Evolutionary conservation across 2,797 vertebrate genomes (phyloP).

Genomic region (Nyctalus aviator): DNA sequence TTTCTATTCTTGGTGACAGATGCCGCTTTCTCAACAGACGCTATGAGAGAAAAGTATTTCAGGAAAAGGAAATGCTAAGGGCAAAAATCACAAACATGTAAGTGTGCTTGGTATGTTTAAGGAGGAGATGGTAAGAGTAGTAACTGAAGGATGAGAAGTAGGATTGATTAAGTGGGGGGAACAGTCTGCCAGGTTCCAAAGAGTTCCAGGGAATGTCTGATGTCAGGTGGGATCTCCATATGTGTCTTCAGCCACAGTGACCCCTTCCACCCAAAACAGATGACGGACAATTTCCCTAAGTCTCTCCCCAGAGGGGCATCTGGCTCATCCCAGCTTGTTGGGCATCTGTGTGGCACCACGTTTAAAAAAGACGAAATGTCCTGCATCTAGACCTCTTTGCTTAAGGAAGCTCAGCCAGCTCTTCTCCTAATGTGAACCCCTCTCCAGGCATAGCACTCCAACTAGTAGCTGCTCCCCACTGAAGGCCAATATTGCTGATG

Average conservation of each 20-base stretch:
- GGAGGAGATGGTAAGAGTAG: neutral
- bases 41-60: neutral
- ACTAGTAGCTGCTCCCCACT: neutral
- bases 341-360: neutral
- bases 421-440: neutral
- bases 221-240: neutral
- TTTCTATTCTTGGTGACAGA: neutral
- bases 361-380: neutral
- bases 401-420: neutral
- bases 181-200: neutral
- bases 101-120: neutral
- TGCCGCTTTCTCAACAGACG: neutral
- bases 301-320: neutral
- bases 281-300: neutral
- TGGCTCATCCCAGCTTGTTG: neutral
- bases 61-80: neutral
- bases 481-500: neutral
- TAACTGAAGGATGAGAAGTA: neutral
- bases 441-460: neutral
- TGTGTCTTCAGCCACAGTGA: neutral
- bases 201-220: neutral
- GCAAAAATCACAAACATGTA: neutral
- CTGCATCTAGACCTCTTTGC: neutral
- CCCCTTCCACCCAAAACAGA: neutral
- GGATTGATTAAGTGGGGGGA: neutral